These are phyloP conservation scores for Sminthopsis crassicaudata DNA, from an alignment of 2,113 vertebrate species.

Conservation along the genomic window DNA sequence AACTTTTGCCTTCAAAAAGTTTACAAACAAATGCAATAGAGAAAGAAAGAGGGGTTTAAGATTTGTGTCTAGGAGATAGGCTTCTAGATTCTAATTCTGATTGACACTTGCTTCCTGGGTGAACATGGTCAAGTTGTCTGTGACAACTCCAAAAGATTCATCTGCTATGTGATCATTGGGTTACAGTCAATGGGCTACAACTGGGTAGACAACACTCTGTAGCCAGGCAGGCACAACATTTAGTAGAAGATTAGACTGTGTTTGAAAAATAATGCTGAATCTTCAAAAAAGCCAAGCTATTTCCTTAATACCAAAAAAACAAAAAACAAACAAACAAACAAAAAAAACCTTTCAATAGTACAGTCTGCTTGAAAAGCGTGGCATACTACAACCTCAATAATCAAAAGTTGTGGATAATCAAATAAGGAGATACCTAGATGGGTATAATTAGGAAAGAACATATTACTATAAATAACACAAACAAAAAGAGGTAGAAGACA, in stretches of 20 bases:
- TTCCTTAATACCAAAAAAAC: neutral
- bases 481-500: neutral
- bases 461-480: neutral
- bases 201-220: neutral
- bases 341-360: neutral
- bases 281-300: neutral
- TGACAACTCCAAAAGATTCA: neutral
- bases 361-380: neutral
- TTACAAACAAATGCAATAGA: neutral
- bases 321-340: too few species aligned
- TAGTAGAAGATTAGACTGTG: neutral
- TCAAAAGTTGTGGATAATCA: neutral
- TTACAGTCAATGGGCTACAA: neutral
- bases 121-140: neutral
- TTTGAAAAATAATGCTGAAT: neutral
- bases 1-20: neutral
- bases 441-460: neutral
- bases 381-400: neutral
- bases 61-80: neutral
- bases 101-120: neutral
- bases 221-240: neutral
- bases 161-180: neutral
- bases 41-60: neutral
- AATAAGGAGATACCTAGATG: neutral
- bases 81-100: neutral